Percentiles rank a stretch among this genome's conserved stretches.
phyloP scores from a whole-genome alignment of 2,797 vertebrate species.

The Tolypeutes matacus region DNA sequence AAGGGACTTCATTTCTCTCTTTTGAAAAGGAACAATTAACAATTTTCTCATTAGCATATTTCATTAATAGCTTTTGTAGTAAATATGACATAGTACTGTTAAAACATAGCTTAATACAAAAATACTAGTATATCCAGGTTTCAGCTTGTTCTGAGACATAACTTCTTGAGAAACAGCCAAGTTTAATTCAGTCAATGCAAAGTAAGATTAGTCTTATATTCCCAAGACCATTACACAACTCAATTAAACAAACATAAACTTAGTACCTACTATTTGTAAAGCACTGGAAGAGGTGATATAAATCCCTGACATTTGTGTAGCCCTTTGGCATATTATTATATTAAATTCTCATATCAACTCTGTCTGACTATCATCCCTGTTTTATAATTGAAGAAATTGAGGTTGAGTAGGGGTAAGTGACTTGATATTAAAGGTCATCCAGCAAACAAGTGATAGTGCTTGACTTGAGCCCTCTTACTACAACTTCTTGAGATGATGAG shows the following conservation, averaged over 20 bases:
- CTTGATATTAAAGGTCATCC: neutral
- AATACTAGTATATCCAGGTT: slow-evolving; percentile 21
- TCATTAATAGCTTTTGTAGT: slow-evolving; percentile 49
- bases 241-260: slow-evolving; percentile 64
- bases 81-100: slow-evolving; percentile 37
- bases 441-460: neutral
- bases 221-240: slow-evolving; percentile 1
- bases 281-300: neutral
- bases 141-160: slow-evolving; percentile 48
- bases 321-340: slow-evolving; percentile 21
- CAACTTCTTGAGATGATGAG: neutral
- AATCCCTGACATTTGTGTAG: slow-evolving; percentile 30
- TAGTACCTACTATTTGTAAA: slow-evolving; percentile 47
- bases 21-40: slow-evolving; percentile 38
- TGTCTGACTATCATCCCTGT: neutral
- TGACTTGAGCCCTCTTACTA: neutral
- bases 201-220: slow-evolving; percentile 61
- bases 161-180: slow-evolving; percentile 41
- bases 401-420: neutral
- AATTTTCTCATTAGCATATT: slow-evolving; percentile 47
- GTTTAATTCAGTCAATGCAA: slow-evolving; percentile 42
- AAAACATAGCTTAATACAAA: slow-evolving; percentile 20
- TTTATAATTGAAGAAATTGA: slow-evolving; percentile 31
- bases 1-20: slow-evolving; percentile 56
- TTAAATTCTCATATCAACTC: slow-evolving; percentile 6